Conservation (phyloP, 1,140 invertebrate species). For the Bradynema listronoti region DNA sequence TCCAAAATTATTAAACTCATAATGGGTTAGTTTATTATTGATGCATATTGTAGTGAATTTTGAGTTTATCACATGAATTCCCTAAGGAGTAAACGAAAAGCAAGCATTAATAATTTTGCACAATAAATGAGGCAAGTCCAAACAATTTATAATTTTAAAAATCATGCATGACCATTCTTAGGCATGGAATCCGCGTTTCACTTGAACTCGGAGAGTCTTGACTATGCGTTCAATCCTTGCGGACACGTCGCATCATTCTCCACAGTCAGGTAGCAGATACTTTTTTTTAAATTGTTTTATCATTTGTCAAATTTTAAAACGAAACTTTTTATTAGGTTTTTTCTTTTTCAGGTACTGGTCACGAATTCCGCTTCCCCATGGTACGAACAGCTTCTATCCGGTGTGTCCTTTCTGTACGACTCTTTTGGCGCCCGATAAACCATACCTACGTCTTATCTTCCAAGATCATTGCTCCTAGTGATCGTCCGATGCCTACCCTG, state of each 20-base stretch:
- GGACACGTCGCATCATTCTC: conserved; percentile 96
- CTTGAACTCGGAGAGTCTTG: conserved; percentile 76
- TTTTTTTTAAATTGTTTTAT: conserved; percentile 11
- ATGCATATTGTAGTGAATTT: too few relatives aligned
- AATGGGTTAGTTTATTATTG: too few relatives aligned
- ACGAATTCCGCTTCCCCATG: conserved; percentile 88
- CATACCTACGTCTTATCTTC: conserved; percentile 93
- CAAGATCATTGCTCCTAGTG: conserved; percentile 67
- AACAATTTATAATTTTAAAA: too few relatives aligned
- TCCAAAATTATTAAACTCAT: conserved; percentile 40
- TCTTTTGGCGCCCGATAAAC: conserved; percentile 74
- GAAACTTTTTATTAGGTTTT: too few relatives aligned
- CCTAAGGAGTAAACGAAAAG: conserved; percentile 69
- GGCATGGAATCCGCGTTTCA: conserved; percentile 93
- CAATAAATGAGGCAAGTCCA: too few relatives aligned
- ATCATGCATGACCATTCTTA: too few relatives aligned
- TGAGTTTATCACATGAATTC: conserved; percentile 42
- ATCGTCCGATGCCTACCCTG: background rate
- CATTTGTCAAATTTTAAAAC: conserved; percentile 13
- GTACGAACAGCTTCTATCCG: conserved; percentile 92
- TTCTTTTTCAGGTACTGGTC: conserved; percentile 61
- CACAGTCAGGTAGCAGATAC: conserved; percentile 76
- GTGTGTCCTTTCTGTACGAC: conserved; percentile 97
- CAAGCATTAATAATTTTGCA: too few relatives aligned
- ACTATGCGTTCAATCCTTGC: conserved; percentile 92